A percentile compares a stretch with the other conserved stretches of the same genome.
Conservation (phyloP, 2,113 vertebrate genomes). For the Eleginops maclovinus region DNA sequence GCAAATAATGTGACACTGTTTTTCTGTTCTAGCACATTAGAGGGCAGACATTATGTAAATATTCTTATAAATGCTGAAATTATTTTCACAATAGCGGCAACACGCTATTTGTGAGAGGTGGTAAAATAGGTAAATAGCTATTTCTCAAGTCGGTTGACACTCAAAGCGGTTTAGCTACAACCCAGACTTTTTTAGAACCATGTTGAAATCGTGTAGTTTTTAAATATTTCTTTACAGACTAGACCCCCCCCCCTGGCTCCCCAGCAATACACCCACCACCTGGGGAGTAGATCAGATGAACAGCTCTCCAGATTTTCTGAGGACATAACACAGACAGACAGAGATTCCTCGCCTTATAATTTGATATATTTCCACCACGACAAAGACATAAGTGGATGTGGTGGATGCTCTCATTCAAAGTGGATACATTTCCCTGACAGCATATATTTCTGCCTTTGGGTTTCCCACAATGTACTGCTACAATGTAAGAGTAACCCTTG, state of each 20-base stretch:
- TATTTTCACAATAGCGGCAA: constrained; percentile 8
- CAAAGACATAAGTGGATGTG: constrained; percentile 3
- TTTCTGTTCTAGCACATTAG: constrained; percentile 21
- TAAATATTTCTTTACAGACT: background rate
- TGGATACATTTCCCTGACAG: constrained; percentile 19
- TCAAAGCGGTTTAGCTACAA: constrained; percentile 13
- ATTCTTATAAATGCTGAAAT: constrained; percentile 1
- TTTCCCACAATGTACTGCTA: constrained; percentile 39
- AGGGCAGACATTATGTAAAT: constrained; percentile 3
- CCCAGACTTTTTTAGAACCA: constrained; percentile 4
- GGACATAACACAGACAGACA: no score
- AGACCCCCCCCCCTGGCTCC: no score
- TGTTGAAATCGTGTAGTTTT: background rate
- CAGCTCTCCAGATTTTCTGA: no score
- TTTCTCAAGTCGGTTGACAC: constrained; percentile 24
- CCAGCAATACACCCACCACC: no score
- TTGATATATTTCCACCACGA: background rate
- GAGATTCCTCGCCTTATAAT: no score
- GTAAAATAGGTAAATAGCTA: background rate
- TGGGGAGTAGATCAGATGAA: no score
- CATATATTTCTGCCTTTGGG: constrained; percentile 42
- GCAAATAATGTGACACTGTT: constrained; percentile 34
- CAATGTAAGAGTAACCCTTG: constrained; percentile 30
- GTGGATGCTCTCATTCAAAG: constrained; percentile 17
- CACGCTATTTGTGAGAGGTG: constrained; percentile 36